These are phyloP conservation scores for Trididemnum clinides DNA, from an alignment of 23 tunicate genomes.

Conservation along the genomic window DNA sequence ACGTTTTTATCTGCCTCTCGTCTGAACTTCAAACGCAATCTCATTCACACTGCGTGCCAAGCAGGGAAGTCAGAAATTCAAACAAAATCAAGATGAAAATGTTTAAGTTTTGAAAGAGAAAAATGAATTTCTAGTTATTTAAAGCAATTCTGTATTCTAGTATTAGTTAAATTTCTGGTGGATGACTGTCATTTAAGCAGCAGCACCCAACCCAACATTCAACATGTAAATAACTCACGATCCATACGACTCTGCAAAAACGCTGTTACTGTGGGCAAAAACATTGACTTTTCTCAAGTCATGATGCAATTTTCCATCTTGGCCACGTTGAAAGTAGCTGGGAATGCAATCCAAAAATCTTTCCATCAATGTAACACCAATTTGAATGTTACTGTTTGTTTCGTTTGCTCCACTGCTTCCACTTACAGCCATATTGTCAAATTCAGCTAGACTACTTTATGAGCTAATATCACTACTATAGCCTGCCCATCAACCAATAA, in stretches of 20 bases:
- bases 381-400: conserved; percentile 41
- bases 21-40: no score
- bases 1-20: no score
- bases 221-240: conserved; percentile 45
- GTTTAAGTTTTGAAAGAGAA: no score
- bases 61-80: no score
- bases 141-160: no score
- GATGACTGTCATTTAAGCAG: no score
- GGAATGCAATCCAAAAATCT: conserved; percentile 70
- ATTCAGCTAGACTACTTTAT: background rate
- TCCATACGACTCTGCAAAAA: conserved; percentile 81
- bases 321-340: conserved; percentile 45
- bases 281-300: conserved; percentile 77
- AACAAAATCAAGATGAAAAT: no score
- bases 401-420: background rate
- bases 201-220: background rate
- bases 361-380: conserved; percentile 67
- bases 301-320: conserved; percentile 72
- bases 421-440: conserved; percentile 43
- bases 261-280: conserved; percentile 56
- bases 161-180: no score
- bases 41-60: no score
- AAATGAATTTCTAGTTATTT: no score
- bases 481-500: no score
- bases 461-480: background rate